Evolutionary conservation across 2,113 vertebrate species (phyloP), one percentile per base, ranked within the genome.

Genomic region (Kryptolebias marmoratus): DNA sequence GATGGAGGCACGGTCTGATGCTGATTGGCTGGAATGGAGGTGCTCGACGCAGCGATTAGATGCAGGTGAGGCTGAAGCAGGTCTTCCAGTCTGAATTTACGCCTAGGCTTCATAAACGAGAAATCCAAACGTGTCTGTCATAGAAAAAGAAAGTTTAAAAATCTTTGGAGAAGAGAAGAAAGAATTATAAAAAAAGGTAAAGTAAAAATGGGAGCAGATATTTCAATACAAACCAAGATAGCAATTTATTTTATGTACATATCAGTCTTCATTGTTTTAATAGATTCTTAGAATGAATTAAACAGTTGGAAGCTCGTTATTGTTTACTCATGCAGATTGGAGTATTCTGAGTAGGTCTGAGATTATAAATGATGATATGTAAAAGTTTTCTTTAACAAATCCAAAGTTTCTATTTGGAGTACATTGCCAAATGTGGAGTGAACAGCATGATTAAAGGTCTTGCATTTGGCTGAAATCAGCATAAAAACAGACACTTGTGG

Each of bases 221-320:
- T 42, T 62, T 36, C 53, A 55, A 50, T 64, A 74, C 22, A 22
- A 65, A 74, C 59, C 50, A 22, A 63, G 31, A 47, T 14, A 70
- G 27, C 49, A 44, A 42, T n/a, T 6, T 31, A 27, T 53, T 52
- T 55, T 47, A 31, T 58, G 30, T 64, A 52, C 39, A 22, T 22
- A 22, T 22, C 31, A 47, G 74, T 58, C 70, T 68, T 58, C 52
- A 32, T 47, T 79, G 72, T 56, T 86, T 82, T 83, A 85, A 83
- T 77, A 71, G 66, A 81, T 57, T 39, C 47, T 78, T 56, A 39
- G 63, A 66, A 77, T 75, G 80, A 81, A 85, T 83, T 67, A 81
- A 86, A 76, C 77, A 87, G 73, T 52, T 60, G 22, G 22, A 22
- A 22, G 22, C 22, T 22, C 22, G 22, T 22, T 73, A 62, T 67